Evolutionary conservation across 2,888 invertebrate genomes (phyloP).

Genomic region (Lydus trimaculatus): DNA sequence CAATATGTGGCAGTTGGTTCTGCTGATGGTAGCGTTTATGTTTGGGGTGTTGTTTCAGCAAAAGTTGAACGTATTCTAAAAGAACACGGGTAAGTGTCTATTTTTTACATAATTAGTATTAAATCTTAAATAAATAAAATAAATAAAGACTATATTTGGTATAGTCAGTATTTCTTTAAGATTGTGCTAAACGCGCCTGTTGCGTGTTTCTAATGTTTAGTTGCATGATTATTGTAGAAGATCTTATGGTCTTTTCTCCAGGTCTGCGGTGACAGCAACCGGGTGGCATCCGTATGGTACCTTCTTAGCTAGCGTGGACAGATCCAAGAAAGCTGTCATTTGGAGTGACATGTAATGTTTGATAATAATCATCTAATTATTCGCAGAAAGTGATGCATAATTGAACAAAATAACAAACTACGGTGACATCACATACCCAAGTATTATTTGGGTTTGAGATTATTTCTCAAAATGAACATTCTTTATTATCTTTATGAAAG

Average conservation of each 20-base stretch:
- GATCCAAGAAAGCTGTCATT: constrained; percentile 79
- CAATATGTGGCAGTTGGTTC: constrained; percentile 91
- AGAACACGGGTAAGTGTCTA: constrained; percentile 78
- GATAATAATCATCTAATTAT: background rate
- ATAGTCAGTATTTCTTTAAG: background rate
- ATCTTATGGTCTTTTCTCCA: constrained; percentile 63
- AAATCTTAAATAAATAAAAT: no score
- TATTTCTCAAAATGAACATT: background rate
- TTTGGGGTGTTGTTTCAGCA: constrained; percentile 86
- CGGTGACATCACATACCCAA: background rate
- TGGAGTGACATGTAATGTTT: constrained; percentile 71
- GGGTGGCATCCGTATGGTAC: constrained; percentile 88
- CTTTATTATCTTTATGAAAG: background rate
- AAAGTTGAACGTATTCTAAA: constrained; percentile 80
- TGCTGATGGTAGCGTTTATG: constrained; percentile 87
- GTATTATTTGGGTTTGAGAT: background rate
- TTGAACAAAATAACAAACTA: background rate
- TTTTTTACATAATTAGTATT: no score
- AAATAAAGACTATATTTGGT: no score
- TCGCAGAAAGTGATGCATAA: background rate
- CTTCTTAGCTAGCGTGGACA: constrained; percentile 83
- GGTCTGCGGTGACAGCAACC: constrained; percentile 85
- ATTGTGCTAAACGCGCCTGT: background rate
- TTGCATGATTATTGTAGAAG: constrained; percentile 47
- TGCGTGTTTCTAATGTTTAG: constrained; percentile 16